Percentiles rank a stretch among this genome's conserved stretches.
phyloP scores from a whole-genome alignment of 2,797 vertebrate genomes.

The Macropus fuliginosus region DNA sequence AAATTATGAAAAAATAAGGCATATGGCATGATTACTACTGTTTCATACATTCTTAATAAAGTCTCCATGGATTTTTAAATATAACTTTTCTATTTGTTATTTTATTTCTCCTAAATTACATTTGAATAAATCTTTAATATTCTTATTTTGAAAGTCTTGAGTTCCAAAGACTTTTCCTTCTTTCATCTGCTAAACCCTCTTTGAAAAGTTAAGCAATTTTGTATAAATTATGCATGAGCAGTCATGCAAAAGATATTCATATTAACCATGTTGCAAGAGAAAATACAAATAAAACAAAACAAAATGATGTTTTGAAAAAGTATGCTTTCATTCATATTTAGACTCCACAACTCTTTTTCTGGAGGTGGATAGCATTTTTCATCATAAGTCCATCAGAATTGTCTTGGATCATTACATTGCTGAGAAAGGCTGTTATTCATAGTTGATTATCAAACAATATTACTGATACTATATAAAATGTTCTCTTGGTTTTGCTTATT shows the following conservation, averaged over 20 bases:
- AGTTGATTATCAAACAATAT: not conserved
- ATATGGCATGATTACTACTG: not conserved
- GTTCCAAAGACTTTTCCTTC: not conserved
- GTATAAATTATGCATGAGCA: not conserved
- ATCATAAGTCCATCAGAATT: too few species aligned
- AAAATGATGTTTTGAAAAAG: not conserved
- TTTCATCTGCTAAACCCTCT: not conserved
- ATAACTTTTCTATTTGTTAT: not conserved
- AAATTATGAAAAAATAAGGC: not conserved
- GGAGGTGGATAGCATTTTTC: not conserved
- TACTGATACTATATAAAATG: not conserved
- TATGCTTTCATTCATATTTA: not conserved
- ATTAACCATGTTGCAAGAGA: not conserved
- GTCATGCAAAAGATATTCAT: not conserved
- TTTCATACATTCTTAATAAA: not conserved
- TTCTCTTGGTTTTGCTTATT: not conserved
- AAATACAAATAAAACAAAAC: not conserved
- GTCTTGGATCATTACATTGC: too few species aligned
- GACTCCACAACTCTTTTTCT: not conserved
- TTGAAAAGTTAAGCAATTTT: not conserved
- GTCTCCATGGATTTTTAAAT: not conserved
- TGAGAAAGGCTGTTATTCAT: too few species aligned
- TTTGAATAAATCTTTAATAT: not conserved
- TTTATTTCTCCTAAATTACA: not conserved
- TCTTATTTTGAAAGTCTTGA: not conserved